Evolutionary conservation across 2,113 vertebrate species (phyloP), one percentile per base, ranked within the genome.

Genomic region (Otocyon megalotis): DNA sequence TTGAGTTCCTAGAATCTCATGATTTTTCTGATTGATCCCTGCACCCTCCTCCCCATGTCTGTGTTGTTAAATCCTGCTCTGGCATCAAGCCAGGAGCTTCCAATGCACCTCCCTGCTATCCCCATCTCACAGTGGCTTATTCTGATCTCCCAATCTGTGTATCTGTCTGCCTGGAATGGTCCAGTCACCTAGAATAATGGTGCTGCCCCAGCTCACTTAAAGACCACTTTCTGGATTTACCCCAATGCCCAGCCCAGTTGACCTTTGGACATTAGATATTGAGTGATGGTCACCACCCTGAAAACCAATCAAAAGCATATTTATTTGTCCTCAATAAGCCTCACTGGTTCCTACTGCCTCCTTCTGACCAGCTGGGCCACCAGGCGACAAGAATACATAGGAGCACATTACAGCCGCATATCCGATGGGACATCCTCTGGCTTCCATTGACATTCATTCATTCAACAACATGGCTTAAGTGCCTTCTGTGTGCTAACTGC

Each of bases 401-500:
- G 12, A 35, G 0, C 12, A 32, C 11, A n/a, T 2, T 16, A 32
- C 12, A 82, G 35, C 35, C 54, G 9, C 35, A 35, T 37, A n/a
- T 7, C n/a, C 19, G 15, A 9, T 2, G 24, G 37, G 28, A 58
- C 8, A 1, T 22, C 11, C 30, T 92, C 32, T 60, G 0, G 17
- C 16, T 62, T 50, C 50, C 2, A 80, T 28, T 72, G 50, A 19
- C 24, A 65, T 22, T 56, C 19, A 24, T 22, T 53, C 85, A 32
- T 11, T 84, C 58, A 54, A 37, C 58, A 85, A 69, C 19, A 4
- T 1, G 37, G 2, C 26, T 6, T 71, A 5, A 37, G 63, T 24
- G 10, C 63, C 22, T 71, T 54, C 19, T 7, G 2, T 30, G 8
- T 5, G 17, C 56, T 26, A 1, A n/a, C 0, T 14, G 37, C 12